These are phyloP conservation scores for Drosophila ercepeae DNA, from an alignment of 1,140 invertebrate genomes.

Conservation along the genomic window DNA sequence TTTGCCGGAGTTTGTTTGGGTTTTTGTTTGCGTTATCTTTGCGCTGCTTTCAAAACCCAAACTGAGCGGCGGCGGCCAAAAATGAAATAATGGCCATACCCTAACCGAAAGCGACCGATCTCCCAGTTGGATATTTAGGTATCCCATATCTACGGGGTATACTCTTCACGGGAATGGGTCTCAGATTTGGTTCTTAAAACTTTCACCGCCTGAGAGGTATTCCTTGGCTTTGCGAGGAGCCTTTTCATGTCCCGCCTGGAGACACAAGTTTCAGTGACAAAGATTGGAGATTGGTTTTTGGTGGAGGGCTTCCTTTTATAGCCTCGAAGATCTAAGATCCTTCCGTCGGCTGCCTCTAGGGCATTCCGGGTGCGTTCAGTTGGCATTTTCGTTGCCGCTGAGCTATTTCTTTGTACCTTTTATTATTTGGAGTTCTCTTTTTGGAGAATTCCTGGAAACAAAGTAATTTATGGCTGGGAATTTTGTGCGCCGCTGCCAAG, in stretches of 20 bases:
- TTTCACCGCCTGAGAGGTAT: no score
- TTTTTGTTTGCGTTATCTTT: conserved; percentile 43
- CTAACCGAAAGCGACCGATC: conserved; percentile 8
- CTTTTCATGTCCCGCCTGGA: background rate
- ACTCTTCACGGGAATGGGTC: background rate
- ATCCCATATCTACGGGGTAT: background rate
- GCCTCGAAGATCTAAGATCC: conserved; percentile 13
- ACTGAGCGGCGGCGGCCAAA: conserved; percentile 20
- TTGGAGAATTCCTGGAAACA: conserved; percentile 70
- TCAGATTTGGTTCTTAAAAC: no score
- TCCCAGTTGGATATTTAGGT: conserved; percentile 28
- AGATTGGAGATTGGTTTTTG: background rate
- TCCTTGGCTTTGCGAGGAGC: background rate
- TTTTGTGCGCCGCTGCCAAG: conserved; percentile 61
- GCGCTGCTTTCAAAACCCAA: conserved; percentile 26
- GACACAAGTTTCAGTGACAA: background rate
- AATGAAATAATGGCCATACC: conserved; percentile 57
- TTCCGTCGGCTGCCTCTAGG: conserved; percentile 7
- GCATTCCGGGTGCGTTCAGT: conserved; percentile 32
- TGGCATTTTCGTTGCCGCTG: background rate
- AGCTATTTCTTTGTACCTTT: conserved; percentile 10
- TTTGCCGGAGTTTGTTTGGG: conserved; percentile 54
- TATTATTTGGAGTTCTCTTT: conserved; percentile 32
- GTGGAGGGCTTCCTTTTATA: background rate
- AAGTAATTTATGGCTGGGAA: conserved; percentile 71